Evolutionary conservation across 2,113 vertebrate genomes (phyloP), one percentile per base, ranked within the genome.

Genomic region (Scomber japonicus): DNA sequence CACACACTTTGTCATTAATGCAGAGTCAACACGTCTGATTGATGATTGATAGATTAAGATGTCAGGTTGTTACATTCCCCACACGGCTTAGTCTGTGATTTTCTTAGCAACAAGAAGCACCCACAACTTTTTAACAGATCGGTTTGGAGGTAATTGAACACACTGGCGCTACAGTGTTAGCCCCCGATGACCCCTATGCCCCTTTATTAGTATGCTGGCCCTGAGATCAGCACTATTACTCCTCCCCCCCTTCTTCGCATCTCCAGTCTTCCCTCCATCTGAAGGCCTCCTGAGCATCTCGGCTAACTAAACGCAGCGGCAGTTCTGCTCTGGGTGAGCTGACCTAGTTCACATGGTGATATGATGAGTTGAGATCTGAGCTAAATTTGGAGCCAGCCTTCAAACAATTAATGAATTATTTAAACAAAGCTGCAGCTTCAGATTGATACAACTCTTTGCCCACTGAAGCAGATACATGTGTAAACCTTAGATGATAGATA

Each of bases 311-410:
- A 54, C 82, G 49, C 62, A 65, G 71, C 62, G 62, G 71, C 63
- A 35, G 60, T 31, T 59, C 56, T 56, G 66, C 74, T 81, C 51
- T 21, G 71, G 40, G 31, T 56, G 50, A 61, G 74, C 81, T 91
- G 89, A 93, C 88, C 89, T 76, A 86, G 80, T 93, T 92, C 87
- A 87, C 80, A 90, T 85, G 84, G 11, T 80, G 84, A 89, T 83
- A 80, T 75, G 78, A 89, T 87, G 72, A 77, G 80, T 69, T 75
- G 54, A 87, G 85, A 88, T 86, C 76, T 51, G 76, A 84, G 87
- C 75, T 78, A 62, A 76, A 79, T 88, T 86, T 80, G 71, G 80
- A 82, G 46, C 30, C 71, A 66, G 67, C 49, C 75, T 81, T 82
- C 78, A 79, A 76, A 86, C 63, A 53, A 21, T 65, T 67, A 49